Evolutionary conservation across 2,888 invertebrate species (phyloP), one percentile per base, ranked within the genome.

Genomic region (Phalera bucephala): DNA sequence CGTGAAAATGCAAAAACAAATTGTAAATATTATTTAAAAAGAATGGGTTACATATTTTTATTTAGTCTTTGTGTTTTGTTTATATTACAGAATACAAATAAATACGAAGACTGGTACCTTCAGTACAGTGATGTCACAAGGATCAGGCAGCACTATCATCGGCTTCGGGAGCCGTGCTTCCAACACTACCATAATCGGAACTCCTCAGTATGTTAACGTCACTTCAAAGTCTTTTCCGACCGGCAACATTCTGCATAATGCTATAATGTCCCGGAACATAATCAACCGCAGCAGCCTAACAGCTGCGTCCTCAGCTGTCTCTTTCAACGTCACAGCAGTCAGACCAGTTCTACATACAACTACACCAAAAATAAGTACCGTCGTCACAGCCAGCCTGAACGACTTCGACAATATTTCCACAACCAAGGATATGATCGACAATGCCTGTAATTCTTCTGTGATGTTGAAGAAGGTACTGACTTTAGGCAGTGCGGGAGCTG

Each of bases 401-500:
- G 90, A 88, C 40, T 87, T 77, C 38, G 86, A 89, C 28, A 79
- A 67, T 20, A 89, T 90, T 40, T 85, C 88, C 1, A 88, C 88
- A 0, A 82, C 87, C 0, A 90, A 89, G 64, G 90, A 89, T 43
- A 86, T 90, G 85, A 89, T 90, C 11, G 90, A 90, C 35, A 90
- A 88, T 41, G 85, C 89, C 0, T 89, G 90, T 49, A 89, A 88
- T 43, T 90, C 90, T 0, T 90, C 90, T 1, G 82, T 90, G 5
- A 90, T 90, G 90, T 56, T 91, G 44, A 91, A 91, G 47, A 89
- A 91, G 48, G 90, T 91, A 0, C 63, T 91, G 1, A 91, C 90
- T 22, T 55, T 91, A 22, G 90, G 90, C 30, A 89, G 89, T 31
- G 69, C 88, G 0, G 89, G 87, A 0, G 78, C 81, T 0, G 62